Evolutionary conservation across 1,140 invertebrate species (phyloP), one percentile per base, ranked within the genome.

Genomic region (Drosophila repletoides): DNA sequence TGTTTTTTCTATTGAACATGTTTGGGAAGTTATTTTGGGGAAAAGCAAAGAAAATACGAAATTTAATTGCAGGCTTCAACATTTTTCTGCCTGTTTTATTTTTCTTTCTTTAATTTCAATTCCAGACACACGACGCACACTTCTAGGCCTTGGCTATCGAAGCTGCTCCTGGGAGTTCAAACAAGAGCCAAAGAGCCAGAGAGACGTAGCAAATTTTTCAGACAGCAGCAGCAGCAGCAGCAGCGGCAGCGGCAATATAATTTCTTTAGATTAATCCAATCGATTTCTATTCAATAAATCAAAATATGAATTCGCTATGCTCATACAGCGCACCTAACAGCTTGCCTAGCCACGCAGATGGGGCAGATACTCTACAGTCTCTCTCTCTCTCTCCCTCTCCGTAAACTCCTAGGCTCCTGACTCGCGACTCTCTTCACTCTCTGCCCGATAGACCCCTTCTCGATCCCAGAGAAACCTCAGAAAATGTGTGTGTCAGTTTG

Each of bases 221-320:
- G 70, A 69, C 75, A 67, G 72, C 46, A 46, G 66, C 45, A 31
- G 14, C 48, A 19, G 46, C 46, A 56, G 34, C 26, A 21, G 33
- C 22, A 6, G 36, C 36, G 10, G 53, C 76, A 55, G 75, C 63
- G 24, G 76, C 75, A 84, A 80, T 86, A 80, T 86, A 86, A 86
- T 86, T 86, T 86, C 81, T 86, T 80, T 86, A 76, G 77, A 88
- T 88, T 88, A 88, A 76, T 88, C 75, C 83, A 84, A 88, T 88
- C 83, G 83, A 88, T 88, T 88, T 88, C 84, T 79, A 88, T 88
- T 88, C 83, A 88, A 88, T 88, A 88, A 88, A 88, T 88, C 84
- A 88, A 88, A 83, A 86, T 86, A 76, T 86, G 81, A 69, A 84
- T 86, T 86, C 81, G 80, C 60, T 80, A 72, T 79, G 80, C 75